Evolutionary conservation across 2,113 vertebrate species (phyloP), one percentile per base, ranked within the genome.

Genomic region (Mus pahari): DNA sequence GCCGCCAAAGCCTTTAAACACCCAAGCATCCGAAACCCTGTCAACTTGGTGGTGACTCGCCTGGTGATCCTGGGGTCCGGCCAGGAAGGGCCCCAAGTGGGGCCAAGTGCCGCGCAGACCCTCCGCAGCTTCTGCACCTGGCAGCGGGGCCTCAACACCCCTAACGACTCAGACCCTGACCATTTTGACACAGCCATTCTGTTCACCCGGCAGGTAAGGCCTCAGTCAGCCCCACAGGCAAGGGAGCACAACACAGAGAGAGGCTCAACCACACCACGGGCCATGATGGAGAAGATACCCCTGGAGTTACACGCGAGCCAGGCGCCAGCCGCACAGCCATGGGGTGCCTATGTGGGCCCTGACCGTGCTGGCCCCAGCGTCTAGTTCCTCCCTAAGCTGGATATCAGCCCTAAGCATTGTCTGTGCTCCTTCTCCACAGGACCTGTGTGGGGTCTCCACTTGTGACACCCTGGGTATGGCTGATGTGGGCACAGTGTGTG

Each of bases 401-500:
- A 17, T 36, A 73, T n/a, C 31, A 28, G 11, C 73, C 4, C 53
- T 31, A 81, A 3, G 33, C 33, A 0, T n/a, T 48, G 39, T 58
- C 79, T 68, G 0, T 19, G 82, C 14, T 39, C 45, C 20, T 73
- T 79, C 10, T 92, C 84, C 19, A 7, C 83, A 99, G 98, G 98
- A 99, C 91, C 97, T 99, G 55, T 99, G 98, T 0, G 98, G 98
- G 1, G 96, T 98, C 1, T 94, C 98, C 58, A 98, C 98, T 3
- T 99, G 98, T 0, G 98, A 98, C 95, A 99, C 98, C 0, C 97
- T 99, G 66, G 98, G 98, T 66, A 98, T 99, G 98, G 98, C 98
- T 0, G 98, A 99, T 0, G 98, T 99, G 87, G 98, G 98, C 77
- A 99, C 98, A 0, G 73, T 98, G 64, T 99, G 98, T 0, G 98